Evolutionary conservation across 2,888 invertebrate genomes (phyloP).

Genomic region (Drosophila paramelanica): DNA sequence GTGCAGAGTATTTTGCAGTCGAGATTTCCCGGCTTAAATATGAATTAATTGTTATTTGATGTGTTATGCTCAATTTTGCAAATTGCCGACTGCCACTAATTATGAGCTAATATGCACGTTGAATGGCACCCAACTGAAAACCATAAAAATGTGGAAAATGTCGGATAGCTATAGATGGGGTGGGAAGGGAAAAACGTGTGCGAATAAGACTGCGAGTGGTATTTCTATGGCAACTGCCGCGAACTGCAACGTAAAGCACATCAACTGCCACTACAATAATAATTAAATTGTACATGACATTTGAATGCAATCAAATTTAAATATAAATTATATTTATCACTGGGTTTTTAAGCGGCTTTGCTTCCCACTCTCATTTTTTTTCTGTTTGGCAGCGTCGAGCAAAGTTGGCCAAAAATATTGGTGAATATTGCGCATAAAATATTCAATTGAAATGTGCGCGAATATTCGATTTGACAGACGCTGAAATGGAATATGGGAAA

Average conservation of each 20-base stretch:
- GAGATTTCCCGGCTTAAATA: no score
- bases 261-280: constrained; percentile 32
- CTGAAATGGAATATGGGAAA: constrained; percentile 25
- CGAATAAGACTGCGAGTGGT: background rate
- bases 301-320: constrained; percentile 64
- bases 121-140: background rate
- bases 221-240: background rate
- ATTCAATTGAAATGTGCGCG: constrained; percentile 29
- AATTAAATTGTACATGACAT: constrained; percentile 65
- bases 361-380: background rate
- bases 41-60: background rate
- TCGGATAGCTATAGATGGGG: constrained; percentile 3
- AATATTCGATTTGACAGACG: constrained; percentile 39
- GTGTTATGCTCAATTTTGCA: constrained; percentile 15
- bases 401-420: constrained; percentile 22
- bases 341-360: constrained; percentile 13
- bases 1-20: background rate
- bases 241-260: constrained; percentile 11
- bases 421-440: constrained; percentile 38
- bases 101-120: constrained; percentile 51
- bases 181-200: background rate
- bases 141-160: constrained; percentile 36
- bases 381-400: no score
- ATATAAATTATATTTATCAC: constrained; percentile 39
- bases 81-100: constrained; percentile 45